Evolutionary conservation across 1,140 invertebrate species (phyloP), one percentile per base, ranked within the genome.

Genomic region (Cydia amplana): DNA sequence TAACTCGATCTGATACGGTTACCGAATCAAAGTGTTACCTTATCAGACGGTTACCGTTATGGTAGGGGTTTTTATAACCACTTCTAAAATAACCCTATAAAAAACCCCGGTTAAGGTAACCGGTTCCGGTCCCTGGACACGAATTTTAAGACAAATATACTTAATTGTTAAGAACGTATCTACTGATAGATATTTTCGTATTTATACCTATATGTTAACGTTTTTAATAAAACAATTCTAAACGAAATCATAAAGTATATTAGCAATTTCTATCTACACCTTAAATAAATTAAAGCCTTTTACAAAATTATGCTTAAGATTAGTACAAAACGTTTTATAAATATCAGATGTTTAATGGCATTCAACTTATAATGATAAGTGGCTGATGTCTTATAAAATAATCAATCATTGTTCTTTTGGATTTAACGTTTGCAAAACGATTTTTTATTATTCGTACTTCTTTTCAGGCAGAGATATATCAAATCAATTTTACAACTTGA

Each of bases 271-370:
- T 81, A 79, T 79, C 79, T 82, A 82, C 74, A 80, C 76, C 82
- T 82, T 81, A 84, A 82, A 82, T 85, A 85, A 79, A 83, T 82
- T 85, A 85, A 83, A 82, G 82, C 83, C 78, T 82, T 83, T 78
- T 79, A 51, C 79, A 79, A 78, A 76, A 76, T 77, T 28, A 25
- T 32, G 73, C 32, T 25, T 74, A 74, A 18, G 3, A 14, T 74
- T 74, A 43, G 32, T 70, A 70, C 18, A 70, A 70, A 36, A 70
- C 16, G 55, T 60, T 40, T 67, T 67, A 67, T 67, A 67, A 67
- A 67, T 67, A 67, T 36, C 64, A 67, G 64, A 67, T 67, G 36
- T 23, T 28, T 28, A 36, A 32, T 67, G 14, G 16, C 28, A 67
- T 67, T n/a, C 0, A 65, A 67, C 55, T 60, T 60, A 23, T 23